These are phyloP conservation scores for Penaeus japonicus DNA, from an alignment of 1,140 invertebrate species.

Conservation along the genomic window DNA sequence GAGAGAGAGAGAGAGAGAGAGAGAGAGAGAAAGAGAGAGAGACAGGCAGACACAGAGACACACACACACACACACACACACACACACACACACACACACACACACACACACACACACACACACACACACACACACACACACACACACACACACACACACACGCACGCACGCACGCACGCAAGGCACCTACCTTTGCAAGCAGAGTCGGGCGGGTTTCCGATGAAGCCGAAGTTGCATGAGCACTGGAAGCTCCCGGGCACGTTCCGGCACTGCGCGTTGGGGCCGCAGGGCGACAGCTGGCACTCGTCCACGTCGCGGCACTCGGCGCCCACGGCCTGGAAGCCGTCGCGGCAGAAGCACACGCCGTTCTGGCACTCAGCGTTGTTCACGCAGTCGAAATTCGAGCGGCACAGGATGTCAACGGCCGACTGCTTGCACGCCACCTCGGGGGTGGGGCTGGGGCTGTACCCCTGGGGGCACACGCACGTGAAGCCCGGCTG, in stretches of 20 bases:
- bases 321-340: constrained; percentile 73
- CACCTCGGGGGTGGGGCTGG: constrained; percentile 80
- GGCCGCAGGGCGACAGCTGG: constrained; percentile 74
- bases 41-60: not conserved
- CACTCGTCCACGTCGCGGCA: constrained; percentile 83
- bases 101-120: not conserved
- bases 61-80: not conserved
- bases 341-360: constrained; percentile 90
- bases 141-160: too few relatives aligned
- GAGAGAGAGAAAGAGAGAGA: too few relatives aligned
- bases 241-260: constrained; percentile 84
- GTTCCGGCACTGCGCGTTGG: constrained; percentile 83
- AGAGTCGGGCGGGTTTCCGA: constrained; percentile 80
- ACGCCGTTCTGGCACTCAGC: constrained; percentile 86
- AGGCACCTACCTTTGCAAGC: constrained; percentile 76
- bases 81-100: not conserved
- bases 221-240: constrained; percentile 84
- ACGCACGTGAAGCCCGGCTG: constrained; percentile 86
- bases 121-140: not conserved
- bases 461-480: constrained; percentile 87
- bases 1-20: too few relatives aligned
- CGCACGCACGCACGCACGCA: not conserved
- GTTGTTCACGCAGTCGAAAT: constrained; percentile 92
- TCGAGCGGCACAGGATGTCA: constrained; percentile 82
- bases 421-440: constrained; percentile 85